Base-by-base conservation (phyloP, 2,113 vertebrate genomes). In the Apteryx owenii region DNA sequence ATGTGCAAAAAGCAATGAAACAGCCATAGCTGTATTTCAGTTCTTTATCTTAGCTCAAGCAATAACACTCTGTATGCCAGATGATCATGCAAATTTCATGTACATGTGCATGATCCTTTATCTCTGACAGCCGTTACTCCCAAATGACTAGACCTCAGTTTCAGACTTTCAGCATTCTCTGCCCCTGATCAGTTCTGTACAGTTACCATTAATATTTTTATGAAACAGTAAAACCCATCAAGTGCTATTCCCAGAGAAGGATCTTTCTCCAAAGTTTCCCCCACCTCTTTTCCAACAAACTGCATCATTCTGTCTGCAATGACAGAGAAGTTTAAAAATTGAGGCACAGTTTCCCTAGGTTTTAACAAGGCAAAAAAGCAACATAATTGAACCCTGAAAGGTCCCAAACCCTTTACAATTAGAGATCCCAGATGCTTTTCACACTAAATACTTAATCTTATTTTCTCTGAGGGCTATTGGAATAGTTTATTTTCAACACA, bases 11-110 rank as follows among this genome's bases (percentile, higher is more conserved):
- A 90, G n/a, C 31, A 58, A 69, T 76, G 91, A 13, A 78, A 72
- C 69, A 81, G 29, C 6, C n/a, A 87, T 8, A 12, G 77, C 54
- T 90, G 64, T 54, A 78, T 75, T 68, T 75, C 51, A 84, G 60
- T 81, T 81, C 81, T 81, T 91, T 91, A 87, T 85, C 89, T 90
- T 21, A 25, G 56, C 53, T 87, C 83, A 89, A 87, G 51, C 46
- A 92, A 16, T 46, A 86, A 86, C 18, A 4, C 54, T 31, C 54
- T 31, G 36, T 33, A 31, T 72, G 65, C 73, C 84, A 76, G 21
- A 78, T 60, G 77, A 95, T 46, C 73, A 48, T 23, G n/a, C 89
- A 78, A 72, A 89, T 71, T 78, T 76, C 73, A 64, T 10, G 54
- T 65, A 87, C 89, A 69, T 0, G 0, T 26, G 12, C 5, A 0